A percentile compares a stretch with the other conserved stretches of the same genome.
Conservation (phyloP, 2,888 invertebrate species). For the Coecobrya sp. region DNA sequence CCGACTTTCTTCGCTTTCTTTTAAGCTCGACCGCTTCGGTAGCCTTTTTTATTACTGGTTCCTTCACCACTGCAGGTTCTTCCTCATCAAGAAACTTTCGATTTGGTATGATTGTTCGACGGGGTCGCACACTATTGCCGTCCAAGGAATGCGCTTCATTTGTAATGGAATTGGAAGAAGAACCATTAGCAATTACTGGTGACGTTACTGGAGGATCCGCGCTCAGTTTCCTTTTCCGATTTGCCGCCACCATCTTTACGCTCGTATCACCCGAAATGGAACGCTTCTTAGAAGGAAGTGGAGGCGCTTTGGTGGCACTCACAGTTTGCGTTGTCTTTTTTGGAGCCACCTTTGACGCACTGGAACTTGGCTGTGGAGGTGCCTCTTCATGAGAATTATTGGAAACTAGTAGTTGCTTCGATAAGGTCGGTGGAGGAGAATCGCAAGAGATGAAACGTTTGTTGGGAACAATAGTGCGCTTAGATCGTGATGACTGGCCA, state of each 20-base stretch:
- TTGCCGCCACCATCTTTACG: background rate
- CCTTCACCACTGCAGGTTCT: background rate
- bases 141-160: background rate
- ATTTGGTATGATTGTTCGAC: constrained; percentile 76
- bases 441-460: constrained; percentile 73
- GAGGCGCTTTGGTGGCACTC: background rate
- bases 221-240: constrained; percentile 8
- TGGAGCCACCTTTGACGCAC: background rate
- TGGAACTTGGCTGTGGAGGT: background rate
- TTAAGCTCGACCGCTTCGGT: constrained; percentile 9
- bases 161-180: background rate
- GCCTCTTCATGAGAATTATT: background rate
- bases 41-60: constrained; percentile 10
- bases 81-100: constrained; percentile 62
- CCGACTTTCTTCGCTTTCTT: constrained; percentile 67
- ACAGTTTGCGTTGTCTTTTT: background rate
- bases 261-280: background rate
- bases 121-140: constrained; percentile 48
- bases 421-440: background rate
- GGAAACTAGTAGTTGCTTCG: background rate
- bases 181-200: background rate
- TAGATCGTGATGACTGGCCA: constrained; percentile 66
- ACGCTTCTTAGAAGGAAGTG: constrained; percentile 20
- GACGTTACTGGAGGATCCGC: background rate
- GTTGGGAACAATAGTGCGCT: constrained; percentile 75